Evolutionary conservation across 2,113 vertebrate species (phyloP).

Genomic region (Poecilia latipinna): DNA sequence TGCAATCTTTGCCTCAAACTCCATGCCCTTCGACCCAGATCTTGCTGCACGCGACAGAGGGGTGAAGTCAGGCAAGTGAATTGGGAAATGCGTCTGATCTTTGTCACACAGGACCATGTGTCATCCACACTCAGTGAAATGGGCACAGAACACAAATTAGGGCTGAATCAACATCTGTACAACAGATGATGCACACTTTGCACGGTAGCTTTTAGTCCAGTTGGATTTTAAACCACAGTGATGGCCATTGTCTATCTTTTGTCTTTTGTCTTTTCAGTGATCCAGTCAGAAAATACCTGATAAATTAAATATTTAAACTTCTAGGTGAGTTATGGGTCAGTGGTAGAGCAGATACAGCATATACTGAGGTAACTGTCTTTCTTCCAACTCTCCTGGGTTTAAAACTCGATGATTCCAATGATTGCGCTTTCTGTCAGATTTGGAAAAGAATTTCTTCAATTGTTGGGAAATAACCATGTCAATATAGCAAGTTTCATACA

Average conservation of each 20-base stretch:
- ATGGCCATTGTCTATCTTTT: neutral
- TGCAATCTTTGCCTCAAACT: neutral
- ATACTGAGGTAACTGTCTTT: too few species aligned
- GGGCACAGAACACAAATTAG: constrained; percentile 15
- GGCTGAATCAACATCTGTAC: neutral
- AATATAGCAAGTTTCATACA: neutral
- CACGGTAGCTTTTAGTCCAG: constrained; percentile 2
- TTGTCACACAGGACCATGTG: constrained; percentile 55
- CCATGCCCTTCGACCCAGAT: constrained; percentile 60
- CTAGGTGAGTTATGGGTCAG: neutral
- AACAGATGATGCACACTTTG: neutral
- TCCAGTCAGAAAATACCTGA: neutral
- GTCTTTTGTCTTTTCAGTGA: neutral
- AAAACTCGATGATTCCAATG: too few species aligned
- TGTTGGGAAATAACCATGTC: neutral
- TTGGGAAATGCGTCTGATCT: constrained; percentile 71
- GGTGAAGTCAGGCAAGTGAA: constrained; percentile 15
- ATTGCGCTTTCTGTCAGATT: too few species aligned
- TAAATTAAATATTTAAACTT: neutral
- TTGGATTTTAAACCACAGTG: neutral
- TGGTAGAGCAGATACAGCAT: neutral
- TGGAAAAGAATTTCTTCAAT: too few species aligned
- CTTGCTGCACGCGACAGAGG: neutral
- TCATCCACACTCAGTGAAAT: constrained; percentile 23
- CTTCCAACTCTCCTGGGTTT: too few species aligned